These are phyloP conservation scores for Cheilosia pagana DNA, from an alignment of 2,888 invertebrate genomes.

Conservation along the genomic window DNA sequence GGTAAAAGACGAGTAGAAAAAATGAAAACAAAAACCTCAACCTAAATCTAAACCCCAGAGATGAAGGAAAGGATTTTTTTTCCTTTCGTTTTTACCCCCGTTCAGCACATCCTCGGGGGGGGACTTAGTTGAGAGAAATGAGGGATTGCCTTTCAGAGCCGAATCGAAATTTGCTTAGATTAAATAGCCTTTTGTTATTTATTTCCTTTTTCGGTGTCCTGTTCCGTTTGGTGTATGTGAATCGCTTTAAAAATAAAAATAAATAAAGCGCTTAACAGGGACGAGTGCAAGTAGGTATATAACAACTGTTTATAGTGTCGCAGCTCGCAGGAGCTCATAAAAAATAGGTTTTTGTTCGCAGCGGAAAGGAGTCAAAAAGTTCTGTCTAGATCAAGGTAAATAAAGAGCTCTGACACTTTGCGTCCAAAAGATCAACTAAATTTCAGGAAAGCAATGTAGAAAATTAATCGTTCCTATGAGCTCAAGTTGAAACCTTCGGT, in stretches of 20 bases:
- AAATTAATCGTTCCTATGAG: too few species aligned
- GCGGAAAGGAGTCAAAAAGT: too few species aligned
- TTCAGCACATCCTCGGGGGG: slow-evolving; percentile 13
- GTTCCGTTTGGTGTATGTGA: not conserved
- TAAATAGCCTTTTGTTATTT: slow-evolving; percentile 61
- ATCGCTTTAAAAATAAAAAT: not conserved
- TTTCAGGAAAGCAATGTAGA: too few species aligned
- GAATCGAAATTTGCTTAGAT: slow-evolving; percentile 71
- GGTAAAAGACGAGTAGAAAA: slow-evolving; percentile 40
- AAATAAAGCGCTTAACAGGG: not conserved
- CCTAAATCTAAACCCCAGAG: slow-evolving; percentile 38
- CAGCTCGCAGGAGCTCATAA: too few species aligned
- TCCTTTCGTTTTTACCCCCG: not conserved
- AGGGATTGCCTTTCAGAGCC: slow-evolving; percentile 61
- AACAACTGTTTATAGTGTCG: too few species aligned
- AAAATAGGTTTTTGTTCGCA: too few species aligned
- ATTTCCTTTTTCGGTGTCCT: slow-evolving; percentile 24
- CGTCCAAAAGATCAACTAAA: too few species aligned
- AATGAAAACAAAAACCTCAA: slow-evolving; percentile 32
- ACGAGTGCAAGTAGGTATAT: too few species aligned
- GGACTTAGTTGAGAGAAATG: slow-evolving; percentile 67
- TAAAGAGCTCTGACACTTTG: too few species aligned
- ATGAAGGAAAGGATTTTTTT: slow-evolving; percentile 53
- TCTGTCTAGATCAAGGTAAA: too few species aligned
- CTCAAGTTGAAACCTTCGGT: too few species aligned